Conservation (phyloP, 2,888 invertebrate species). For the Drosophila longiperda region DNA sequence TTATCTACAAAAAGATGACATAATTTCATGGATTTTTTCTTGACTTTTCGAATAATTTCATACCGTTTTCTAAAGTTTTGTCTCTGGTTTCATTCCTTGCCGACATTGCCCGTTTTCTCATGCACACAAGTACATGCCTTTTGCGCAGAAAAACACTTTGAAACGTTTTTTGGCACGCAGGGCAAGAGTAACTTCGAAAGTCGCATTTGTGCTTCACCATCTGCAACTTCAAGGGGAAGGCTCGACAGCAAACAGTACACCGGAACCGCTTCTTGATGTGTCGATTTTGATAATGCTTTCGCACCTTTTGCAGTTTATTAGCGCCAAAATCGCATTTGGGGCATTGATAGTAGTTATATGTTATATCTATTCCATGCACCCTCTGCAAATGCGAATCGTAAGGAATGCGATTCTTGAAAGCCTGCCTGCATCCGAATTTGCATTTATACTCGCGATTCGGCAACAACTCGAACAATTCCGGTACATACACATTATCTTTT, state of each 20-base stretch:
- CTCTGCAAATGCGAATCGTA: conserved; percentile 37
- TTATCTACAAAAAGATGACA: background rate
- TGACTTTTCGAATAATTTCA: background rate
- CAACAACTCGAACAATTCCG: conserved; percentile 36
- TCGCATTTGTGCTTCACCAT: conserved; percentile 22
- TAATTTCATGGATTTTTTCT: background rate
- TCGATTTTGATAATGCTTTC: conserved; percentile 35
- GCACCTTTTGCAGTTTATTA: background rate
- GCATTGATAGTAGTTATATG: conserved; percentile 29
- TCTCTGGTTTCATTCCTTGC: background rate
- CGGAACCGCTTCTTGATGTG: conserved; percentile 32
- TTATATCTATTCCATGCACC: too few relatives aligned
- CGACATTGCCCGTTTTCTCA: rapidly evolving
- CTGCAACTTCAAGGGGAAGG: conserved; percentile 7
- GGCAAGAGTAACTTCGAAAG: conserved; percentile 1
- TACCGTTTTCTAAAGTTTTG: background rate
- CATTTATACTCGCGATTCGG: conserved; percentile 40
- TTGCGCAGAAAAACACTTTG: conserved; percentile 2
- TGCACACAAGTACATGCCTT: conserved; percentile 14
- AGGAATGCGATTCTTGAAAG: conserved; percentile 27
- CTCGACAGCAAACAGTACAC: conserved; percentile 20
- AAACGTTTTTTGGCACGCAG: conserved; percentile 4
- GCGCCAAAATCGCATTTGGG: conserved; percentile 23
- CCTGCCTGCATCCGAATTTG: conserved; percentile 22
- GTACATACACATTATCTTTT: background rate